These are phyloP conservation scores for Benthosema pterotum DNA, from an alignment of 2,797 vertebrate genomes.

Conservation along the genomic window DNA sequence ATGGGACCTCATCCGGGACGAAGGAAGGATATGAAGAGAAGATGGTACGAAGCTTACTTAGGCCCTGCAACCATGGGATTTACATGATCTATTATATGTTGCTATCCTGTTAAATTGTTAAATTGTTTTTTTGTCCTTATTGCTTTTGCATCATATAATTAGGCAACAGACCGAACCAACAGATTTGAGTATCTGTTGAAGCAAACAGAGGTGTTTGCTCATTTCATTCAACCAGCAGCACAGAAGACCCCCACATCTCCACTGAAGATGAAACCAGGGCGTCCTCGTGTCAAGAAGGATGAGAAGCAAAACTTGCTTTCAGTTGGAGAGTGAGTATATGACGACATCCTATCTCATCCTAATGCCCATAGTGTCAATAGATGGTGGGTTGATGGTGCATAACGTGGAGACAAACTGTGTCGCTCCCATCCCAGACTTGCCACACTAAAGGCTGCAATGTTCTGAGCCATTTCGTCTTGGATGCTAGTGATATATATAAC, in stretches of 20 bases:
- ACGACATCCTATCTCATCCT: neutral
- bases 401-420: no score
- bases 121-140: neutral
- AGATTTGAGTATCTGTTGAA: conserved; percentile 98
- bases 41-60: conserved; percentile 83
- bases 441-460: no score
- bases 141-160: conserved; percentile 28
- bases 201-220: conserved; percentile 98
- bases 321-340: conserved; percentile 92
- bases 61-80: neutral
- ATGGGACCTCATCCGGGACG: conserved; percentile 81
- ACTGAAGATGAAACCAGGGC: conserved; percentile 98
- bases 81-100: neutral
- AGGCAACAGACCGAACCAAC: conserved; percentile 98
- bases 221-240: conserved; percentile 98
- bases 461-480: no score
- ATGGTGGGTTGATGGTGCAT: no score
- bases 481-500: no score
- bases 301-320: conserved; percentile 97
- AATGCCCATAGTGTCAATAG: no score
- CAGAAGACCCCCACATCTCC: conserved; percentile 99
- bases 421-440: no score
- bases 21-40: conserved; percentile 95
- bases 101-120: neutral
- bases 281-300: conserved; percentile 95